Conservation (phyloP, 1,140 invertebrate species). For the Drosophila rufa region DNA sequence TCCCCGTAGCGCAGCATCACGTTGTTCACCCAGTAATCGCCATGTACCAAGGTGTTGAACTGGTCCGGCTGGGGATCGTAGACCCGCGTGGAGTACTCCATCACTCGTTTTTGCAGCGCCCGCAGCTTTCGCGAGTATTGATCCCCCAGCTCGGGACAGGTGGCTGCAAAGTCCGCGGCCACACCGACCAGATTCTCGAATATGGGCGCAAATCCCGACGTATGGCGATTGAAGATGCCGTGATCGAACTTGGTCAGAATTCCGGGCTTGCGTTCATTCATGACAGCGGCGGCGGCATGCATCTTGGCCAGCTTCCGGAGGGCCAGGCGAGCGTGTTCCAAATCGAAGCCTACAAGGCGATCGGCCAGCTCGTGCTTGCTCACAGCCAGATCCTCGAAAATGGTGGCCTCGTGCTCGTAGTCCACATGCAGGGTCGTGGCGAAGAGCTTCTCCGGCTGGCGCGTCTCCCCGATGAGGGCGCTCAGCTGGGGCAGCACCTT, state of each 20-base stretch:
- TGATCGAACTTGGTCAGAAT: constrained; percentile 62
- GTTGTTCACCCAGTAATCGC: constrained; percentile 89
- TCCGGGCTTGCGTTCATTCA: constrained; percentile 66
- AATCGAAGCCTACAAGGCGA: constrained; percentile 86
- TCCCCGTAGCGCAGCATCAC: constrained; percentile 87
- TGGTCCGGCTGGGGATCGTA: constrained; percentile 82
- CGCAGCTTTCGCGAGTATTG: constrained; percentile 56
- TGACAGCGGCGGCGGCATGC: constrained; percentile 85
- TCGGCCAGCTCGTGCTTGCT: constrained; percentile 86
- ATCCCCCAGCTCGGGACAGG: constrained; percentile 48
- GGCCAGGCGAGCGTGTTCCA: constrained; percentile 85
- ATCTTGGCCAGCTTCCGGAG: constrained; percentile 87
- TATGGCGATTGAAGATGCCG: constrained; percentile 75
- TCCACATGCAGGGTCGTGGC: constrained; percentile 75
- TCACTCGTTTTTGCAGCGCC: constrained; percentile 47
- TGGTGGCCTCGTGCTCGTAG: constrained; percentile 74
- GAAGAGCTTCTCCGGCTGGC: constrained; percentile 70
- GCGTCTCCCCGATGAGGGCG: constrained; percentile 42
- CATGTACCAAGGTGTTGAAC: constrained; percentile 88
- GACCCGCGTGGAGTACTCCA: constrained; percentile 63
- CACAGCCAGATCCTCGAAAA: constrained; percentile 86
- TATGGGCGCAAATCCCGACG: constrained; percentile 51
- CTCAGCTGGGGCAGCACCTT: constrained; percentile 68
- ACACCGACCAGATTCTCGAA: constrained; percentile 54
- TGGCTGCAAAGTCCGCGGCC: constrained; percentile 44